Base-by-base conservation (phyloP, 2,113 vertebrate species). In the Gallinago jamesoni region DNA sequence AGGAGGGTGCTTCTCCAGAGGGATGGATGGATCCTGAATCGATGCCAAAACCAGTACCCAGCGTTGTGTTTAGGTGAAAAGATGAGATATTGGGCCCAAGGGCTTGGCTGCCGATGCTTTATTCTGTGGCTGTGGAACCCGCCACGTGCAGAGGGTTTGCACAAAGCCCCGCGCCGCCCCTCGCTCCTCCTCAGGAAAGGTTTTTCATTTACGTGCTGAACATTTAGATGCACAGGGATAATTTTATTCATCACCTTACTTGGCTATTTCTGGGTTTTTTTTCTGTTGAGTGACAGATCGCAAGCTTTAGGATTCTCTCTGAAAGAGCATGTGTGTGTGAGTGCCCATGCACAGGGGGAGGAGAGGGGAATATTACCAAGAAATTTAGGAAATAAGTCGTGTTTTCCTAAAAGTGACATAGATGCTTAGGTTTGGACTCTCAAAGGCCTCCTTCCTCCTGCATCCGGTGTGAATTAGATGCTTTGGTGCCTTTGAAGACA, bases 401-500 rank as follows among this genome's bases (percentile, higher is more conserved):
- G 20, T 22, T 84, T 59, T 84, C 57, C 31, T 75, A 2, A 4
- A 45, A 41, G 48, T 12, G 19, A 19, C 31, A 12, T 69, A 11
- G n/a, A 18, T 67, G 33, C 45, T 78, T 27, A 2, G 1, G 43
- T 75, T 84, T 2, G 30, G 47, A 16, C 78, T 89, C 37, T 59
- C n/a, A 24, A 62, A 63, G 41, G 37, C 31, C n/a, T 77, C 4
- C 1, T 78, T 84, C n/a, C 66, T 84, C 48, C 56, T 50, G 6
- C 41, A 10, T 27, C 33, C 60, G 10, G 7, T 2, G 11, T 27
- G 69, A 69, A n/a, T 53, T 52, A 47, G 57, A 6, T 57, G 30
- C 37, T 63, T n/a, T 1, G 2, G 9, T 2, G 1, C 69, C 60
- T 87, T 45, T 59, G 66, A 41, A 94, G 52, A 14, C 1, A 0